A percentile compares a stretch with the other conserved stretches of the same genome.
Evolutionary conservation across 2,888 invertebrate species (phyloP).

Genomic region (Perithous albicinctus): DNA sequence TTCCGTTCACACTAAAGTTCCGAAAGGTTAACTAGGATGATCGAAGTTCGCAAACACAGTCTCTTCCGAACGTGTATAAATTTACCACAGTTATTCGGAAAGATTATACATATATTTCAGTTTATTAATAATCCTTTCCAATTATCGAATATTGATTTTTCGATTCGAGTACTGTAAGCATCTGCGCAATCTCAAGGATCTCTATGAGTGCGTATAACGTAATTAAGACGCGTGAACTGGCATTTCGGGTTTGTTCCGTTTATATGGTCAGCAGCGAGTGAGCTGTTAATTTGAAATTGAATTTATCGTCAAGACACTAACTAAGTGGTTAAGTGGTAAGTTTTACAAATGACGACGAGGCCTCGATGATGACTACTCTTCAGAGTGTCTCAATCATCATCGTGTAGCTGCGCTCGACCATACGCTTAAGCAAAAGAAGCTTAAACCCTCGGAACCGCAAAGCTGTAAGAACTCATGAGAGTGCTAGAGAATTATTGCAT

Average conservation of each 20-base stretch:
- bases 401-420: background rate
- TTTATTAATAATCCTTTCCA: conserved; percentile 16
- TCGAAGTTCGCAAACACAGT: background rate
- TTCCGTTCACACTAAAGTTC: conserved; percentile 61
- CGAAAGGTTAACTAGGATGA: conserved; percentile 71
- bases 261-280: background rate
- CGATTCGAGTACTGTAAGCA: background rate
- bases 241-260: background rate
- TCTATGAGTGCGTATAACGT: background rate
- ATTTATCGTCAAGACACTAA: conserved; percentile 5
- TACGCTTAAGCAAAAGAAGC: background rate
- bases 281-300: background rate
- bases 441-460: background rate
- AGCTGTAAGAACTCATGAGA: no score
- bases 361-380: background rate
- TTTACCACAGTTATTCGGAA: background rate
- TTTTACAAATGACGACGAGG: background rate
- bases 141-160: background rate
- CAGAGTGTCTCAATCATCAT: conserved; percentile 1
- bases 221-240: background rate
- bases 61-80: background rate
- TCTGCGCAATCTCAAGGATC: background rate
- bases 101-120: background rate
- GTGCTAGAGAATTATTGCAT: background rate
- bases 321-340: no score